These are phyloP conservation scores for Myrmecophaga tridactyla DNA, from an alignment of 2,113 vertebrate genomes.

Conservation along the genomic window DNA sequence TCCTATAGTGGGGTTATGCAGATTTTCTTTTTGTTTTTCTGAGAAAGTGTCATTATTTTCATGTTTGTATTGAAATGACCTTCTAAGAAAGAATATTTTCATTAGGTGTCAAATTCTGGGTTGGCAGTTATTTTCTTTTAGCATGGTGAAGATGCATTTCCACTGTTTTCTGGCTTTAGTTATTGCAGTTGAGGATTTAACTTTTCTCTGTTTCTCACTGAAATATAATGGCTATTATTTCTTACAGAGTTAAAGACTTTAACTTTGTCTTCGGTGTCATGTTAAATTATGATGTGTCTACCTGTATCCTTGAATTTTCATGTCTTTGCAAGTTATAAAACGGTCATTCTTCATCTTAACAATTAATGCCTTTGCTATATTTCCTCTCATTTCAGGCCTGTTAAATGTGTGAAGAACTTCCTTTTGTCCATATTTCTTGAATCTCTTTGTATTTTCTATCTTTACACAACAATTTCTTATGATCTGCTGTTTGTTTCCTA, in stretches of 20 bases:
- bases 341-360: neutral
- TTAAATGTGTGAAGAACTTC: neutral
- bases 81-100: neutral
- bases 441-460: neutral
- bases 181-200: neutral
- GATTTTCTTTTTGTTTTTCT: neutral
- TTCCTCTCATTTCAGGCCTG: neutral
- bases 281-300: neutral
- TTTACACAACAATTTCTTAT: neutral
- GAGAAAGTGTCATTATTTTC: neutral
- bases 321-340: neutral
- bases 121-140: neutral
- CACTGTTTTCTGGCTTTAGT: neutral
- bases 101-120: neutral
- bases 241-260: neutral
- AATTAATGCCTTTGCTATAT: neutral
- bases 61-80: neutral
- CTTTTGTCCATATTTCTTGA: neutral
- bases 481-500: neutral
- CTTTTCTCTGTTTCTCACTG: neutral
- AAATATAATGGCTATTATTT: neutral
- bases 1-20: neutral
- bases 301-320: neutral
- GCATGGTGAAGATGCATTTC: neutral
- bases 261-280: neutral